Evolutionary conservation across 2,888 invertebrate species (phyloP).

Genomic region (Julus scandinavius): DNA sequence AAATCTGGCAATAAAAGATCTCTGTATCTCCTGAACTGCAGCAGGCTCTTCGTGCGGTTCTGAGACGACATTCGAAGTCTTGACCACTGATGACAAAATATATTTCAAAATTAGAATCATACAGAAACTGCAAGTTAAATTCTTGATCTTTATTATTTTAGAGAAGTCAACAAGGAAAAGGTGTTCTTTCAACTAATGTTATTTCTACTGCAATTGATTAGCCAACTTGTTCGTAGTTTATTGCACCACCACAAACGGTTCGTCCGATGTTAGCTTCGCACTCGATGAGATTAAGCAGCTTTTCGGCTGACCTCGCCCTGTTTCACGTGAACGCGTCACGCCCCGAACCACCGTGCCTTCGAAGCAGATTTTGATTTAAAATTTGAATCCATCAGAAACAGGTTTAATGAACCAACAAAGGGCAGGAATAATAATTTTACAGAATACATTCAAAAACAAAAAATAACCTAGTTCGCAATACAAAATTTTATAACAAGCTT

Average conservation of each 20-base stretch:
- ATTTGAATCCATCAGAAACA: slow-evolving; percentile 34
- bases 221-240: background rate
- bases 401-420: background rate
- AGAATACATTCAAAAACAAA: background rate
- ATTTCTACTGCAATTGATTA: background rate
- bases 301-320: background rate
- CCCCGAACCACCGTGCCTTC: background rate
- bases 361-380: slow-evolving; percentile 9
- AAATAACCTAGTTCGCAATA: background rate
- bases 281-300: background rate
- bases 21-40: too few species aligned
- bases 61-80: too few species aligned
- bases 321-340: background rate
- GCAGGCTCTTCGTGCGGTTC: too few species aligned
- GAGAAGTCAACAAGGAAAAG: background rate
- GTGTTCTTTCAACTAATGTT: background rate
- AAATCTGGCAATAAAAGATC: too few species aligned
- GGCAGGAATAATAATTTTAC: background rate
- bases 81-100: too few species aligned
- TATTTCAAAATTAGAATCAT: too few species aligned
- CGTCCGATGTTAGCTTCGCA: background rate
- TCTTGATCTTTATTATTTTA: background rate
- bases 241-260: background rate
- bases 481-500: slow-evolving; percentile 1
- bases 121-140: background rate